phyloP scores from a whole-genome alignment of 2,113 vertebrate species.

The Etheostoma cragini region DNA sequence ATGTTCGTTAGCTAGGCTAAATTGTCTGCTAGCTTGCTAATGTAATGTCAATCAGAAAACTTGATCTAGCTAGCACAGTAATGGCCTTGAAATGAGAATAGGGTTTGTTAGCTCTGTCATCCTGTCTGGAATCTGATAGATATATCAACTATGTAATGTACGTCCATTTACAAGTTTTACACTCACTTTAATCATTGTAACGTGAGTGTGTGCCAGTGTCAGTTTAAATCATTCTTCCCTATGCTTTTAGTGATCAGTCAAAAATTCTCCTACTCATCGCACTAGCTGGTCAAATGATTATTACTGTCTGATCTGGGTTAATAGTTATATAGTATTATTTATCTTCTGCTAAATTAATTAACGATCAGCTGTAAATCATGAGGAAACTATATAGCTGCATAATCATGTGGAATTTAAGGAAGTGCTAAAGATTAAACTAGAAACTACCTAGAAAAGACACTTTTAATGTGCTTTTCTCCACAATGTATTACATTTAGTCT shows the following conservation, averaged over 20 bases:
- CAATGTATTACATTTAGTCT: background rate
- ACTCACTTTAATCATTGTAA: background rate
- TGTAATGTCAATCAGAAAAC: conserved; percentile 70
- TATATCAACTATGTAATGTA: background rate
- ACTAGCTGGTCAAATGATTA: background rate
- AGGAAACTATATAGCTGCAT: background rate
- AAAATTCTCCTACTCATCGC: background rate
- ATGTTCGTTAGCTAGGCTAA: conserved; percentile 47
- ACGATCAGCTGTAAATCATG: background rate
- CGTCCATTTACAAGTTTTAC: conserved; percentile 1
- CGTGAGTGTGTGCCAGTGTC: background rate
- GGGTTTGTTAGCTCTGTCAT: background rate
- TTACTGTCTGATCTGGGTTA: background rate
- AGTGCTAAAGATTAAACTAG: background rate
- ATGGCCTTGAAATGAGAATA: conserved; percentile 29
- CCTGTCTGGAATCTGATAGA: background rate
- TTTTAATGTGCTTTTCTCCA: background rate
- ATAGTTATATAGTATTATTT: background rate
- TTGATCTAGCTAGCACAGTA: conserved; percentile 58
- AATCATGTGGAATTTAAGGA: background rate
- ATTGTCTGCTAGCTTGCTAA: conserved; percentile 63
- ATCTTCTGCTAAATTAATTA: background rate
- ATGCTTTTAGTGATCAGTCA: background rate
- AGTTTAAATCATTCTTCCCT: background rate
- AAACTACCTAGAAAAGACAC: background rate